phyloP scores from a whole-genome alignment of 2,797 vertebrate species.

The Melanotaenia parkinsoni region DNA sequence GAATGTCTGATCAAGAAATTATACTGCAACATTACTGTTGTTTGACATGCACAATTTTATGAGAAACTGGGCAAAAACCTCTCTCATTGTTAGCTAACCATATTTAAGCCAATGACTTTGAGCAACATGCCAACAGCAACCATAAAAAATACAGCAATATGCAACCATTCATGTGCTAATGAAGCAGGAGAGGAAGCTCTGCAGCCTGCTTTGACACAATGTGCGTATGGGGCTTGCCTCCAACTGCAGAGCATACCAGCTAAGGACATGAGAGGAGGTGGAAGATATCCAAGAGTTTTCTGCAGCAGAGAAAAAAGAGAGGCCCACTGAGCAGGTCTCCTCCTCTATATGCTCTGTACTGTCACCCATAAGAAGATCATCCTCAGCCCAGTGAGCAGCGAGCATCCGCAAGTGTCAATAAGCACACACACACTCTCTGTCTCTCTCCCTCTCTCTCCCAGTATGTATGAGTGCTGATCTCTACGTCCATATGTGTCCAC shows the following conservation, averaged over 20 bases:
- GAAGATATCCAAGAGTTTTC: conserved; percentile 65
- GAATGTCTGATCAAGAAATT: neutral
- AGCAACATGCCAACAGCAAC: conserved; percentile 65
- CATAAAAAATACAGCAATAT: conserved; percentile 65
- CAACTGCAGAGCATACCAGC: conserved; percentile 64
- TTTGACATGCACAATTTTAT: neutral
- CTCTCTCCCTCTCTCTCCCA: conserved; percentile 32
- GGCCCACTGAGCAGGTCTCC: conserved; percentile 42
- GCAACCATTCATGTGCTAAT: conserved; percentile 75
- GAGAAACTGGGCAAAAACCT: conserved; percentile 6
- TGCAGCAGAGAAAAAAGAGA: conserved; percentile 24
- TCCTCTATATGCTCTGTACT: conserved; percentile 70
- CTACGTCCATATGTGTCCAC: conserved; percentile 71
- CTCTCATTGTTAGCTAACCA: conserved; percentile 40
- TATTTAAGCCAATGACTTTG: conserved; percentile 57
- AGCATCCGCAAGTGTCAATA: conserved; percentile 48
- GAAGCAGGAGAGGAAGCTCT: conserved; percentile 60
- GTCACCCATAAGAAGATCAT: conserved; percentile 76
- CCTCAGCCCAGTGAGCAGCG: conserved; percentile 53
- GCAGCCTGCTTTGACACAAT: conserved; percentile 46
- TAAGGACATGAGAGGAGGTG: conserved; percentile 62
- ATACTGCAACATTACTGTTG: neutral
- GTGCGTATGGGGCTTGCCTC: conserved; percentile 44
- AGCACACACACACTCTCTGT: conserved; percentile 32
- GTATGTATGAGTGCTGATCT: conserved; percentile 68